These are phyloP conservation scores for Drosophila monieri DNA, from an alignment of 2,888 invertebrate genomes.

Conservation along the genomic window DNA sequence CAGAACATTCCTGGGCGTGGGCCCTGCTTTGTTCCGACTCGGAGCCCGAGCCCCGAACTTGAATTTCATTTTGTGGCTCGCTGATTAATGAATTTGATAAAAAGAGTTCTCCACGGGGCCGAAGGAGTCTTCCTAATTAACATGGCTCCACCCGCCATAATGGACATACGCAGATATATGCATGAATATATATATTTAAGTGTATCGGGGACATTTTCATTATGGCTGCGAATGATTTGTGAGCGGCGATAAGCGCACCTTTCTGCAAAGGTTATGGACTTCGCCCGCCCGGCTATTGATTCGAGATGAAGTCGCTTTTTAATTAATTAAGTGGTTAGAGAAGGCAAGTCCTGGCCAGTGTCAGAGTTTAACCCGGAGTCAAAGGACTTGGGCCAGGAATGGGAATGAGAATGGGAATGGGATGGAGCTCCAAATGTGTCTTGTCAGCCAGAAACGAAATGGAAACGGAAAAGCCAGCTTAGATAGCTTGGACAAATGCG, in stretches of 20 bases:
- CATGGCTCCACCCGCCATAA: slow-evolving; percentile 45
- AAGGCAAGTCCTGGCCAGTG: background rate
- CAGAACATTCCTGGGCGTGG: slow-evolving; percentile 6
- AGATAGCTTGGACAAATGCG: slow-evolving; percentile 39
- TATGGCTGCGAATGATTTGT: slow-evolving; percentile 68
- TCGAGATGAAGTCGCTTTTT: slow-evolving; percentile 58
- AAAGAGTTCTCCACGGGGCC: slow-evolving; percentile 37
- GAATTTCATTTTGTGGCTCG: slow-evolving; percentile 53
- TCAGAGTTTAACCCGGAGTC: background rate
- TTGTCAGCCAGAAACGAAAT: slow-evolving; percentile 12
- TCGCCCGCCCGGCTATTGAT: slow-evolving; percentile 51
- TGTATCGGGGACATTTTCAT: slow-evolving; percentile 60
- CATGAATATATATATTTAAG: background rate
- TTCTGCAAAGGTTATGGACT: slow-evolving; percentile 24
- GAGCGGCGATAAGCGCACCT: slow-evolving; percentile 59
- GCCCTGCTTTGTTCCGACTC: slow-evolving; percentile 3
- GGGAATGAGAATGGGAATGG: background rate
- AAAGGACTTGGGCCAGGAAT: background rate
- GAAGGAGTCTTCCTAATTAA: slow-evolving; percentile 66
- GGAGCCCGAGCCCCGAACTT: slow-evolving; percentile 32
- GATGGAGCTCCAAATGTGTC: slow-evolving; percentile 4
- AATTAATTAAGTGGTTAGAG: slow-evolving; percentile 60
- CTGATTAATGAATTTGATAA: slow-evolving; percentile 75
- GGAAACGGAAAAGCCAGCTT: slow-evolving; percentile 1
- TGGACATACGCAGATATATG: background rate